These are phyloP conservation scores for Pao palembangensis DNA, from an alignment of 2,113 vertebrate genomes.

Conservation along the genomic window DNA sequence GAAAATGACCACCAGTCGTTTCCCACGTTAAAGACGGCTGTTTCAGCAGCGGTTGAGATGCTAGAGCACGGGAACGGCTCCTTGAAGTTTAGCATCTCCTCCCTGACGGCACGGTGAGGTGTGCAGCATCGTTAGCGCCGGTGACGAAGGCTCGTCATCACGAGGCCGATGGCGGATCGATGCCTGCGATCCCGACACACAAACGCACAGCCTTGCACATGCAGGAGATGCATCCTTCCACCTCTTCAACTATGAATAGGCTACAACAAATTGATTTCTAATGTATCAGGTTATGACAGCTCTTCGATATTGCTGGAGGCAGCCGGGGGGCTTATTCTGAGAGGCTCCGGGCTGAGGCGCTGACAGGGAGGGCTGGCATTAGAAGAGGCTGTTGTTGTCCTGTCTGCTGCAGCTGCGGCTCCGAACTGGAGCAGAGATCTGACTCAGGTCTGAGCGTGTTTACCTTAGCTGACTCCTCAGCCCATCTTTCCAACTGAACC, in stretches of 20 bases:
- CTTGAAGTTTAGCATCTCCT: constrained; percentile 3
- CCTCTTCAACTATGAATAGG: constrained; percentile 54
- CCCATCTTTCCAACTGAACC: constrained; percentile 34
- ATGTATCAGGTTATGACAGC: constrained; percentile 68
- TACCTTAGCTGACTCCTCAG: constrained; percentile 49
- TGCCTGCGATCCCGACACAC: constrained; percentile 12
- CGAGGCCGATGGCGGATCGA: constrained; percentile 38
- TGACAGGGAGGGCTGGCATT: constrained; percentile 57
- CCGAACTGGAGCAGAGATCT: constrained; percentile 35
- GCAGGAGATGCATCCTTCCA: constrained; percentile 41
- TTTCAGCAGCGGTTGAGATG: too few species aligned
- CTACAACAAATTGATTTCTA: constrained; percentile 64
- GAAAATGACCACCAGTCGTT: too few species aligned
- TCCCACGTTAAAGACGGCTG: too few species aligned
- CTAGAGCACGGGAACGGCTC: not conserved
- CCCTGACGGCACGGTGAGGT: constrained; percentile 9
- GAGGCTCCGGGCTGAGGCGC: constrained; percentile 41
- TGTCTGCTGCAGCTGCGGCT: constrained; percentile 57
- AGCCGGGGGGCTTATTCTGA: constrained; percentile 17
- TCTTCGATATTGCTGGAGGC: constrained; percentile 61
- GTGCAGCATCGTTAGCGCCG: constrained; percentile 3
- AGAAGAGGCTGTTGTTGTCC: constrained; percentile 62
- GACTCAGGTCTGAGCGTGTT: constrained; percentile 46
- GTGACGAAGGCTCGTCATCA: constrained; percentile 39
- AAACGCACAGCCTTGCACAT: constrained; percentile 27